A percentile compares a stretch with the other conserved stretches of the same genome.
Evolutionary conservation across 2,797 vertebrate species (phyloP).

Genomic region (Adelosebastes latens): DNA sequence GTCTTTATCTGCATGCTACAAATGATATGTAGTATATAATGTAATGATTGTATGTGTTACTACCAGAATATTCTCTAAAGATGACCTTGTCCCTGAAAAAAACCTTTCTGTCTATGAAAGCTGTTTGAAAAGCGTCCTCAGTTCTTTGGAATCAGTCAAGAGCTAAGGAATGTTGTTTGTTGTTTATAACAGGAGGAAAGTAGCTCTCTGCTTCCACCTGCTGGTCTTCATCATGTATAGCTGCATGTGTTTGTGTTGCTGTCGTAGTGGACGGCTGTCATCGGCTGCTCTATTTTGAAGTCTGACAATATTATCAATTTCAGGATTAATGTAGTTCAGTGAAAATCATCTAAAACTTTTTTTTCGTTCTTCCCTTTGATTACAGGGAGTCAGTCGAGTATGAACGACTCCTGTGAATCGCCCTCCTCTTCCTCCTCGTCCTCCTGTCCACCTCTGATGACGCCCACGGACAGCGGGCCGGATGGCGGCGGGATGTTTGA

Average conservation of each 20-base stretch:
- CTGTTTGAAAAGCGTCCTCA: conserved; percentile 13
- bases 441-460: conserved; percentile 82
- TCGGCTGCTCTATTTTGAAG: background rate
- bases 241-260: conserved; percentile 18
- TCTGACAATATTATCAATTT: background rate
- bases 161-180: conserved; percentile 52
- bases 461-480: conserved; percentile 69
- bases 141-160: conserved; percentile 27
- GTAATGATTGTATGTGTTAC: background rate
- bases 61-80: background rate
- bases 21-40: background rate
- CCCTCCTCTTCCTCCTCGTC: conserved; percentile 80
- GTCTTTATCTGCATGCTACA: background rate
- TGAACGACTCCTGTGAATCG: conserved; percentile 81
- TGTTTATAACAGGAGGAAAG: conserved; percentile 19
- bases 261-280: background rate
- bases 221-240: conserved; percentile 42
- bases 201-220: conserved; percentile 69
- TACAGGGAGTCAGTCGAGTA: conserved; percentile 79
- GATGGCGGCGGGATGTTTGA: conserved; percentile 89
- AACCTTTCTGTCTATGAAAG: background rate
- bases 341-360: background rate
- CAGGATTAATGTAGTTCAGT: background rate
- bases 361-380: conserved; percentile 9
- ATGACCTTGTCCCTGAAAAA: background rate